A percentile compares a stretch with the other conserved stretches of the same genome.
Conservation (phyloP, 2,113 vertebrate species). For the Ictidomys tridecemlineatus region DNA sequence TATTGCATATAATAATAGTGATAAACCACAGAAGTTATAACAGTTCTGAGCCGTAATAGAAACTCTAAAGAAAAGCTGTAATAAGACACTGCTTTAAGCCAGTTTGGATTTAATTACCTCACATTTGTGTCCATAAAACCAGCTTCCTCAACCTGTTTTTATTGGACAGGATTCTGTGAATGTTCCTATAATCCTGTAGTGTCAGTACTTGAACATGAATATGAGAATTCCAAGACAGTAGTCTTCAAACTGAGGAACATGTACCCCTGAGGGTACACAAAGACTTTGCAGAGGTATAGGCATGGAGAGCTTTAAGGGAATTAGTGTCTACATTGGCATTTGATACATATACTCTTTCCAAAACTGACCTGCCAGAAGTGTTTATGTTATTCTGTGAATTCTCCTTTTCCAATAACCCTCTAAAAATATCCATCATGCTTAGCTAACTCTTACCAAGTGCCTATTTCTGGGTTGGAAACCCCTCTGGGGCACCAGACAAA, state of each 20-base stretch:
- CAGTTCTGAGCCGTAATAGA: slow-evolving; percentile 78
- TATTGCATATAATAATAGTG: slow-evolving; percentile 66
- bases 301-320: background rate
- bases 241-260: slow-evolving; percentile 53
- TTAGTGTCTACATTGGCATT: background rate
- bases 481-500: background rate
- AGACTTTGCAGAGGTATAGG: background rate
- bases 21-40: slow-evolving; percentile 79
- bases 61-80: slow-evolving; percentile 75
- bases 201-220: slow-evolving; percentile 72
- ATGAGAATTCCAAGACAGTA: slow-evolving; percentile 57
- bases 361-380: background rate
- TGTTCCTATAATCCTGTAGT: slow-evolving; percentile 71
- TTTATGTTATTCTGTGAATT: background rate
- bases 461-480: background rate
- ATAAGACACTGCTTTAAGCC: slow-evolving; percentile 70
- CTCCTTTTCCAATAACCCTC: slow-evolving; percentile 34
- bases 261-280: background rate
- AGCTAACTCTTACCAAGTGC: slow-evolving; percentile 22
- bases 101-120: slow-evolving; percentile 78
- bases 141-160: slow-evolving; percentile 81
- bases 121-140: slow-evolving; percentile 81
- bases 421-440: slow-evolving; percentile 5
- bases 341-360: background rate
- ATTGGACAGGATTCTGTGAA: slow-evolving; percentile 75